Base-by-base conservation (phyloP, 2,888 invertebrate species). In the Lymantria dispar region DNA sequence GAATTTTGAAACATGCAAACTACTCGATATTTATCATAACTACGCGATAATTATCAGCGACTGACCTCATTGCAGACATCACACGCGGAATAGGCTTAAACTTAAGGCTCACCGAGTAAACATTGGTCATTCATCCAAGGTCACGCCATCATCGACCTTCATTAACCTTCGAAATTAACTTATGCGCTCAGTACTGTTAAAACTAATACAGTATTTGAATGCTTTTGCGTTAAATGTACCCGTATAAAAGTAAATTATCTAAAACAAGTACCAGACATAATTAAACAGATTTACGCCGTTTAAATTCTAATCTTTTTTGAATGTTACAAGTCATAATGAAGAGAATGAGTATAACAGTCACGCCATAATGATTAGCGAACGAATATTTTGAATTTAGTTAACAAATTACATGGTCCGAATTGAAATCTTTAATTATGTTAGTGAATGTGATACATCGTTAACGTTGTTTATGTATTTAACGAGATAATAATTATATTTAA, bases 361-460 rank as follows among this genome's bases (percentile, higher is more conserved):
- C 52, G 54, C 49, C 45, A 51, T 47, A 42, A 58, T 61, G 42
- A 52, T 43, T 57, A 22, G 45, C 51, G 45, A 22, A 22, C 22
- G 41, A 58, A 56, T 50, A 51, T 15, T 57, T 64, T 58, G 60
- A 64, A 22, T 22, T 22, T 48, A 47, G 56, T 64, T 62, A 43
- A 31, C 52, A 46, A 43, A 40, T 61, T 47, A 39, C 52, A 22
- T 48, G 47, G 46, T 42, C 53, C 45, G 41, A 51, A 52, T 58
- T 45, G 22, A 48, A 56, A 33, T 55, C 38, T 31, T 43, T 50
- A 45, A 13, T 1, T 29, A 48, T 30, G 43, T 56, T 55, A 65
- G 49, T 43, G 7, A 8, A 15, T 15, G 12, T 29, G 13, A 56
- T 49, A 52, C 14, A 2, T 2, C 36, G 45, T 49, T 38, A 52